Conservation (phyloP, 2,113 vertebrate genomes). For the Sander vitreus region DNA sequence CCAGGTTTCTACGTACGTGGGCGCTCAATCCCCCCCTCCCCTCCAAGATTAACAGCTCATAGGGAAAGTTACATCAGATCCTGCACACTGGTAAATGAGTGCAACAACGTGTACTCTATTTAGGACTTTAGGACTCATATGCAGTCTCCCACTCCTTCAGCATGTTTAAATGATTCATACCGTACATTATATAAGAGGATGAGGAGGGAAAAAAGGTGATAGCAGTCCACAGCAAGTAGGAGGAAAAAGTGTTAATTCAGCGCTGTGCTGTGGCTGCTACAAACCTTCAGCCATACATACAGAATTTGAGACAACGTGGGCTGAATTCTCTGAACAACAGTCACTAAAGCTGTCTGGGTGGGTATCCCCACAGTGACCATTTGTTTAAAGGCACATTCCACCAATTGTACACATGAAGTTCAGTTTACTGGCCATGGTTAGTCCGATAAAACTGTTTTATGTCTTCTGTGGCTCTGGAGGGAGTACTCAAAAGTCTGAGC, state of each 20-base stretch:
- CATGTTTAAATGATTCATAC: slow-evolving; percentile 72
- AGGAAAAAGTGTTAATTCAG: slow-evolving; percentile 59
- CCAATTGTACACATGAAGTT: background rate
- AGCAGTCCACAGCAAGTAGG: slow-evolving; percentile 63
- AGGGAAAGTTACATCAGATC: slow-evolving; percentile 58
- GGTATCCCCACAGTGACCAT: background rate
- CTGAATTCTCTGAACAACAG: slow-evolving; percentile 36
- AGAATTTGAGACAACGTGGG: slow-evolving; percentile 38
- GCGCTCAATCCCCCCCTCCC: slow-evolving; percentile 16
- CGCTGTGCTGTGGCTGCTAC: slow-evolving; percentile 27
- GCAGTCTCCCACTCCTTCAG: slow-evolving; percentile 68
- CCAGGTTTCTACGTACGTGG: slow-evolving; percentile 42
- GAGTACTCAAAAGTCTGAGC: background rate
- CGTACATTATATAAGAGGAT: slow-evolving; percentile 73
- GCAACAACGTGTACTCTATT: slow-evolving; percentile 57
- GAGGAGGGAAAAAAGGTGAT: slow-evolving; percentile 55
- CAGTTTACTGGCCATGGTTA: background rate
- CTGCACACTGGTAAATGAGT: slow-evolving; percentile 49
- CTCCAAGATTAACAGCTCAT: slow-evolving; percentile 43
- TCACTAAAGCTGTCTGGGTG: slow-evolving; percentile 17
- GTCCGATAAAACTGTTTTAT: background rate
- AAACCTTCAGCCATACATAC: slow-evolving; percentile 35
- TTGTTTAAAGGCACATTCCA: background rate
- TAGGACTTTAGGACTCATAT: slow-evolving; percentile 61
- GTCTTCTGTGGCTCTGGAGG: background rate